Percentiles rank a stretch among this genome's conserved stretches.
Evolutionary conservation across 2,888 invertebrate species (phyloP).

Genomic region (Thalpophila matura): DNA sequence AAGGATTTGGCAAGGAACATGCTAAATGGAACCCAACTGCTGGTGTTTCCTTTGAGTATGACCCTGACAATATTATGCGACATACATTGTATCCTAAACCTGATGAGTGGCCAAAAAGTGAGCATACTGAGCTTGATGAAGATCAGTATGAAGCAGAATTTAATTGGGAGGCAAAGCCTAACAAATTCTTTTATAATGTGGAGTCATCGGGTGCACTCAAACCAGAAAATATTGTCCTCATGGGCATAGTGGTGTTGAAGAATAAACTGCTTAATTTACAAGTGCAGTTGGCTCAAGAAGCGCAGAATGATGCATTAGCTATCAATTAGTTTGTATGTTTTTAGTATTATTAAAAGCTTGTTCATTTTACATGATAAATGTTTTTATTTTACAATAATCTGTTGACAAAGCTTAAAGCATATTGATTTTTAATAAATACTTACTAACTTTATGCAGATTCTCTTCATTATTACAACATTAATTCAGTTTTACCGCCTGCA

Average conservation of each 20-base stretch:
- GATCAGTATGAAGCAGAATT: conserved; percentile 98
- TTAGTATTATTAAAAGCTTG: conserved; percentile 24
- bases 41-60: conserved; percentile 99
- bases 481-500: conserved; percentile 11
- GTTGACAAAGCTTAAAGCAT: not conserved
- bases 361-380: not conserved
- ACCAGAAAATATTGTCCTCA: conserved; percentile 99
- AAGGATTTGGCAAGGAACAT: conserved; percentile 99
- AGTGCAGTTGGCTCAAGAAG: conserved; percentile 97
- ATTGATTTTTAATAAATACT: conserved; percentile 32
- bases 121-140: conserved; percentile 98
- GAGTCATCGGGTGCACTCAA: conserved; percentile 98
- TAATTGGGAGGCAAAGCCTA: conserved; percentile 98
- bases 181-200: conserved; percentile 99
- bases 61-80: conserved; percentile 99
- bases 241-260: conserved; percentile 98
- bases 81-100: conserved; percentile 99
- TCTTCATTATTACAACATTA: conserved; percentile 18
- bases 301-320: conserved; percentile 95
- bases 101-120: conserved; percentile 99
- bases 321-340: conserved; percentile 86
- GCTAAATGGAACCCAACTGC: conserved; percentile 99
- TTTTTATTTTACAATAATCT: conserved; percentile 19
- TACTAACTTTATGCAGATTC: conserved; percentile 3
- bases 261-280: conserved; percentile 99